Evolutionary conservation across 2,113 vertebrate species (phyloP).

Genomic region (Seriola dumerili): DNA sequence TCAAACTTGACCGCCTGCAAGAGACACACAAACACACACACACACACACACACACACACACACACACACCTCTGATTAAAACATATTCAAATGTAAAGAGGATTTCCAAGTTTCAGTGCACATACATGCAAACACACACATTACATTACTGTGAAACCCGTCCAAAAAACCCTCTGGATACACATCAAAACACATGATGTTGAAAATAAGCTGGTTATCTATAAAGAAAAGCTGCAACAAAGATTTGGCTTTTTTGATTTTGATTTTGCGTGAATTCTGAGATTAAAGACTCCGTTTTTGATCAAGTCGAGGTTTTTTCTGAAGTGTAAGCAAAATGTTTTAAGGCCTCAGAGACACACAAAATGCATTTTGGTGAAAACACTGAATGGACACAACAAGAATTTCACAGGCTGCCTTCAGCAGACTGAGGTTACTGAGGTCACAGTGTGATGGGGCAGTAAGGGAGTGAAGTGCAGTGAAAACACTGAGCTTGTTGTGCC

Average conservation of each 20-base stretch:
- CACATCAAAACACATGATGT: too few relatives aligned
- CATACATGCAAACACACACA: neutral
- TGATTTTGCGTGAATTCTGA: too few relatives aligned
- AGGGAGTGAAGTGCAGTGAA: conserved; percentile 1
- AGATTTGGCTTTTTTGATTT: too few relatives aligned
- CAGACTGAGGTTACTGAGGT: neutral
- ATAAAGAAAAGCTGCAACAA: neutral
- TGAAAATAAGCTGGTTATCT: neutral
- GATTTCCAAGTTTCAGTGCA: neutral
- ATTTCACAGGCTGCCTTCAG: neutral
- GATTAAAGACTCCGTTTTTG: too few relatives aligned
- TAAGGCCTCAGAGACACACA: neutral
- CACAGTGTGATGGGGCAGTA: neutral
- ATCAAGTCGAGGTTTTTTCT: too few relatives aligned
- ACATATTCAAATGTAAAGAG: neutral
- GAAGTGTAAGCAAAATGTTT: neutral
- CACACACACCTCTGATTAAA: neutral
- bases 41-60: conserved; percentile 37
- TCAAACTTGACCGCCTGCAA: conserved; percentile 98
- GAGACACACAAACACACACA: conserved; percentile 47
- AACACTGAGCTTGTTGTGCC: conserved; percentile 21
- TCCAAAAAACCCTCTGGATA: too few relatives aligned
- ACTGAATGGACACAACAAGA: neutral
- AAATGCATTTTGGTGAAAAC: neutral
- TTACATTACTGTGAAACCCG: neutral